Evolutionary conservation across 2,888 invertebrate species (phyloP).

Genomic region (Acanthosepion esculentum): DNA sequence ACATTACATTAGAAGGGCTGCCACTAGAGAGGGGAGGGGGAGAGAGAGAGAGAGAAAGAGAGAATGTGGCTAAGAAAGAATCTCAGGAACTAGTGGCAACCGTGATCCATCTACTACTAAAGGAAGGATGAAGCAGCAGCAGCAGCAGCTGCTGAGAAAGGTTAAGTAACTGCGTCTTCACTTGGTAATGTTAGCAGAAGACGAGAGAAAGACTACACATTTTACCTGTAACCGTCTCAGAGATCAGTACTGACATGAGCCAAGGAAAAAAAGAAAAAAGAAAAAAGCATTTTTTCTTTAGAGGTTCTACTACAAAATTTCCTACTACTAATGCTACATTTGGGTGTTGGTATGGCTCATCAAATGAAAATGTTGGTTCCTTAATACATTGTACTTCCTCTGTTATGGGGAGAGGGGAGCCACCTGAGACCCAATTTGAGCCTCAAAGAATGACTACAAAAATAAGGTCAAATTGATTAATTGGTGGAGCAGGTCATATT

Average conservation of each 20-base stretch:
- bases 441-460: no score
- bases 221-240: not conserved
- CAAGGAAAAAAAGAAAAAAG: not conserved
- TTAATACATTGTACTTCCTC: not conserved
- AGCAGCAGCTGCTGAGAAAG: not conserved
- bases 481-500: no score
- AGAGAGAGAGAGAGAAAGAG: not conserved
- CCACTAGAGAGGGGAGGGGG: not conserved
- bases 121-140: not conserved
- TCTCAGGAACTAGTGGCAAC: constrained; percentile 20
- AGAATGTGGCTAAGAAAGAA: not conserved
- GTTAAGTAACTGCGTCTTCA: not conserved
- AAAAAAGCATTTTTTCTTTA: not conserved
- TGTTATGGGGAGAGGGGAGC: not conserved
- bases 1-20: not conserved
- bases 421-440: no score
- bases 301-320: not conserved
- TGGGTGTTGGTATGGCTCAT: not conserved
- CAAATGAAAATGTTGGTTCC: not conserved
- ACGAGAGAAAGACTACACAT: not conserved
- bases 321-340: not conserved
- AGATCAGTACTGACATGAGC: not conserved
- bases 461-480: no score
- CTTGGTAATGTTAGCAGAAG: not conserved
- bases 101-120: not conserved